phyloP scores from a whole-genome alignment of 2,113 vertebrate genomes.

The Anser brachyrhynchus region DNA sequence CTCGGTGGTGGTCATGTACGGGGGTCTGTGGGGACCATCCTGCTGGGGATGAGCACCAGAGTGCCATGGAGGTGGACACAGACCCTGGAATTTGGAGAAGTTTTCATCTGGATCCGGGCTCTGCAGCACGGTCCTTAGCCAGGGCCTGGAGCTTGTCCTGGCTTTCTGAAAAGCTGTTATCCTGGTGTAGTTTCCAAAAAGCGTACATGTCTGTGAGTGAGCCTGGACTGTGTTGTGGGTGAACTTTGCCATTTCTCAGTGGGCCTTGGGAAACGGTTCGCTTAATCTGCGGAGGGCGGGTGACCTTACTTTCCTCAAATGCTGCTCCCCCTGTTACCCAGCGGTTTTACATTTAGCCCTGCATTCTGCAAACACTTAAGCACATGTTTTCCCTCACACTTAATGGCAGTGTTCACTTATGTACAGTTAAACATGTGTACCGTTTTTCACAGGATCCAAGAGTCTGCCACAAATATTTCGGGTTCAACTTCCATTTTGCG shows the following conservation, averaged over 20 bases:
- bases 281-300: neutral
- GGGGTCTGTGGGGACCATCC: neutral
- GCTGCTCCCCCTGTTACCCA: neutral
- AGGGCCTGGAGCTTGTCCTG: neutral
- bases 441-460: neutral
- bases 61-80: fast-evolving
- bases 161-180: neutral
- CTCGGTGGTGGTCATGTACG: neutral
- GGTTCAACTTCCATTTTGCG: neutral
- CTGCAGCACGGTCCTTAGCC: neutral
- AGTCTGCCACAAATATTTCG: neutral
- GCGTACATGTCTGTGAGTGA: neutral
- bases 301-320: neutral
- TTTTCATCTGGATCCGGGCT: neutral
- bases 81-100: neutral
- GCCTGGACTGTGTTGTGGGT: neutral
- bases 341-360: neutral
- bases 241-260: neutral
- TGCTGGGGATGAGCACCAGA: neutral
- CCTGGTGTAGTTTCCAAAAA: neutral
- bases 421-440: neutral
- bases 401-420: neutral
- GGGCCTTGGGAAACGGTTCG: neutral
- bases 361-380: conserved; percentile 27
- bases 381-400: neutral